A percentile compares a stretch with the other conserved stretches of the same genome.
phyloP scores from a whole-genome alignment of 1,140 invertebrate species.

The Drosophila melanogaster region DNA sequence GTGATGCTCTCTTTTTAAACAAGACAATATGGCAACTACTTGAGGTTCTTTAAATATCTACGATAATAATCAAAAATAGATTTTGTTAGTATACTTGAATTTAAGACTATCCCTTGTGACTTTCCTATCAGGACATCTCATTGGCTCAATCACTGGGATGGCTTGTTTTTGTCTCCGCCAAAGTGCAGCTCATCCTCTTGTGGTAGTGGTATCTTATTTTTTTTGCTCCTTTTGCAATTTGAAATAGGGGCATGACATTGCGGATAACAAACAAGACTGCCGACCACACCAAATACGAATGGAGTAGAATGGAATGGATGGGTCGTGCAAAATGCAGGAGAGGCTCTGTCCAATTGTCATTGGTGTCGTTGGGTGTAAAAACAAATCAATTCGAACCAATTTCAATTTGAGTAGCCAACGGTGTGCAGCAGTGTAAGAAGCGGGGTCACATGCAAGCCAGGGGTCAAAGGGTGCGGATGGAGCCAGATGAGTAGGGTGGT shows the following conservation, averaged over 20 bases:
- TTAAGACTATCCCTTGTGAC: background rate
- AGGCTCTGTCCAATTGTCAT: constrained; percentile 12
- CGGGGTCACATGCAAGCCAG: constrained; percentile 4
- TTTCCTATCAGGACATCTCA: background rate
- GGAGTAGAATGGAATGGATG: background rate
- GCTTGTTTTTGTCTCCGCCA: background rate
- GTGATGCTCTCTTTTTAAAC: background rate
- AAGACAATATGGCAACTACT: no score
- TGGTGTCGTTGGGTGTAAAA: constrained; percentile 47
- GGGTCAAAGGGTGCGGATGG: background rate
- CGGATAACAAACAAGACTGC: constrained; percentile 35
- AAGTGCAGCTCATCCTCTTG: constrained; percentile 17
- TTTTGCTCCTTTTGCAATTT: constrained; percentile 10
- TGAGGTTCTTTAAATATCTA: no score
- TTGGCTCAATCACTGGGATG: background rate
- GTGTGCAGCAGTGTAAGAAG: constrained; percentile 6
- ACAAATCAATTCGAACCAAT: constrained; percentile 59
- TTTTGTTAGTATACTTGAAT: background rate
- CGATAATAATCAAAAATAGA: no score
- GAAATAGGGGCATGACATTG: constrained; percentile 41
- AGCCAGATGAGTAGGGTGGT: background rate
- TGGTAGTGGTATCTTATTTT: no score
- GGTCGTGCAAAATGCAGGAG: constrained; percentile 10
- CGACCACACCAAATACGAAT: constrained; percentile 6
- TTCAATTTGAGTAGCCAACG: constrained; percentile 39